These are phyloP conservation scores for Malurus splendens DNA, from an alignment of 2,797 vertebrate genomes.

Conservation along the genomic window DNA sequence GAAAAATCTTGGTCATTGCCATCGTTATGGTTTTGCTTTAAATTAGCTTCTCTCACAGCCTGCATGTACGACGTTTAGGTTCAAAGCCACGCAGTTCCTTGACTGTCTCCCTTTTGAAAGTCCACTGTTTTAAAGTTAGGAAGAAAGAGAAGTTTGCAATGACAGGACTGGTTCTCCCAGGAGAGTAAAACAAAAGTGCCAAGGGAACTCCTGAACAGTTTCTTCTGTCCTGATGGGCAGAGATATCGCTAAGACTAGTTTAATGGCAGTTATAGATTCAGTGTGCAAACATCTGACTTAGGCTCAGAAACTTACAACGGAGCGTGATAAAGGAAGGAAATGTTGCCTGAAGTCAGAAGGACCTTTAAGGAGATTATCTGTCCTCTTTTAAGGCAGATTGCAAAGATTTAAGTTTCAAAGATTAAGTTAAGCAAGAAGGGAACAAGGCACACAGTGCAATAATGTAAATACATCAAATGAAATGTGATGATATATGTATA, in stretches of 20 bases:
- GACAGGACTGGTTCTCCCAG: background rate
- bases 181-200: background rate
- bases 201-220: background rate
- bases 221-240: background rate
- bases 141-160: slow-evolving; percentile 4
- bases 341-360: background rate
- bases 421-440: background rate
- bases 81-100: background rate
- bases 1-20: background rate
- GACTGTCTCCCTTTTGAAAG: background rate
- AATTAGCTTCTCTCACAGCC: background rate
- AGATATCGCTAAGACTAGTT: background rate
- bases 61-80: background rate
- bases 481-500: background rate
- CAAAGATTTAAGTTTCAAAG: background rate
- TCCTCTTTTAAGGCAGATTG: background rate
- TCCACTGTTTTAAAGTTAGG: background rate
- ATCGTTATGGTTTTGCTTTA: background rate
- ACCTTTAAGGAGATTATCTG: background rate
- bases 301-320: background rate
- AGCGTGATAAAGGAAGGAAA: background rate
- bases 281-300: background rate
- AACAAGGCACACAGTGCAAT: background rate
- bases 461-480: background rate
- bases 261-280: background rate